Percentiles rank a stretch among this genome's conserved stretches.
Conservation (phyloP, 2,113 vertebrate genomes). For the Trematocara stigmaticum region DNA sequence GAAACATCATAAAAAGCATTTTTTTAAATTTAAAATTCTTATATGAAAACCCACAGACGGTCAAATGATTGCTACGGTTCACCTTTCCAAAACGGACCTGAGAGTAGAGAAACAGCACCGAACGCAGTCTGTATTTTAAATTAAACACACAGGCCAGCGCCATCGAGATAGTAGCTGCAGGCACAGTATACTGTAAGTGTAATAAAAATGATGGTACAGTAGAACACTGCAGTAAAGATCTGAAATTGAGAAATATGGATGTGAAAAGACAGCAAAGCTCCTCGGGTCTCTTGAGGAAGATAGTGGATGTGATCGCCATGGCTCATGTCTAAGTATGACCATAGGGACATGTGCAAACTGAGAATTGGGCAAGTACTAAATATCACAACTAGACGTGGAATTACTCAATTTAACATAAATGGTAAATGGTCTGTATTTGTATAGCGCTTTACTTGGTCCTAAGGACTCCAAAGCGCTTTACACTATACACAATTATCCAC, state of each 20-base stretch:
- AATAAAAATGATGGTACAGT: slow-evolving; percentile 29
- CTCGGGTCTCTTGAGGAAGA: slow-evolving; percentile 4
- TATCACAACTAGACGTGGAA: slow-evolving; percentile 5
- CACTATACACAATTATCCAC: no score
- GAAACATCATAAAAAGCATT: slow-evolving; percentile 36
- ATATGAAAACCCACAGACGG: slow-evolving; percentile 37
- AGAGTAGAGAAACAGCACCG: neutral
- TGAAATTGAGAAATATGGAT: slow-evolving; percentile 13
- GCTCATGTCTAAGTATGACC: slow-evolving; percentile 19
- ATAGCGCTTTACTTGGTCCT: no score
- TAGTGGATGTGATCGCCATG: neutral
- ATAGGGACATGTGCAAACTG: neutral
- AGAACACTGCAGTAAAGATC: slow-evolving; percentile 11
- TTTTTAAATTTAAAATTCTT: slow-evolving; percentile 47
- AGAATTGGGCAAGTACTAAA: neutral
- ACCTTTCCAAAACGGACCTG: neutral
- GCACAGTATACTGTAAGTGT: slow-evolving; percentile 2
- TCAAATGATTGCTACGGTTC: slow-evolving; percentile 15
- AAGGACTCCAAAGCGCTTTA: no score
- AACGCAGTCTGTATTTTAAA: slow-evolving; percentile 27
- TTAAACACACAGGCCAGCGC: slow-evolving; percentile 17
- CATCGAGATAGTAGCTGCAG: neutral
- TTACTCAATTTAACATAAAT: neutral
- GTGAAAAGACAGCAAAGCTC: slow-evolving; percentile 5
- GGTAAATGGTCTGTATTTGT: no score